Conservation (phyloP, 1,140 invertebrate species). For the Sarcophaga peregrina region DNA sequence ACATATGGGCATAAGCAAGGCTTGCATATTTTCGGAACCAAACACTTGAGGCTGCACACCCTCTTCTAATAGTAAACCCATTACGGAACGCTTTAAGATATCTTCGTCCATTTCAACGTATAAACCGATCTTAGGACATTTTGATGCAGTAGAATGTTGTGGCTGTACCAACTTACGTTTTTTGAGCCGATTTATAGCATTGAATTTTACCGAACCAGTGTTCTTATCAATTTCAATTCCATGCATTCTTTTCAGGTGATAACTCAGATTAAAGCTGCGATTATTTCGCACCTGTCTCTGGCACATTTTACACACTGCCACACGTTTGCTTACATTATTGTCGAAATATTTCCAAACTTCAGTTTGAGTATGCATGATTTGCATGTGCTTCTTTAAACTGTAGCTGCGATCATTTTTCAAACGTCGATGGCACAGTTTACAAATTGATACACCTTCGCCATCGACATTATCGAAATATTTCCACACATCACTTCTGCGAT, state of each 20-base stretch:
- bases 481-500: not conserved
- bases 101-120: slow-evolving; percentile 2
- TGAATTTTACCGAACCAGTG: too few species aligned
- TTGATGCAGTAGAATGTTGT: not conserved
- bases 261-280: slow-evolving; percentile 13
- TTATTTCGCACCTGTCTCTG: not conserved
- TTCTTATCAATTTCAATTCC: not conserved
- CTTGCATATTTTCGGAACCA: not conserved
- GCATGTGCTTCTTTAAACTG: not conserved
- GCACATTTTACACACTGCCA: slow-evolving; percentile 18
- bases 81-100: not conserved
- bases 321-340: not conserved
- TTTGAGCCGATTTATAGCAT: not conserved
- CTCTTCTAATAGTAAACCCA: not conserved
- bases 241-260: not conserved
- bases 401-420: slow-evolving; percentile 19
- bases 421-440: not conserved
- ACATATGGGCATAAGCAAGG: not conserved
- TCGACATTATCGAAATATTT: slow-evolving; percentile 23
- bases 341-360: slow-evolving; percentile 33
- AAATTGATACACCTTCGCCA: not conserved
- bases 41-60: not conserved
- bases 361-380: not conserved
- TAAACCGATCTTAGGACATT: not conserved
- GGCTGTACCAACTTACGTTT: not conserved